These are phyloP conservation scores for Drosophila oshimai DNA, from an alignment of 1,140 invertebrate genomes.

Conservation along the genomic window DNA sequence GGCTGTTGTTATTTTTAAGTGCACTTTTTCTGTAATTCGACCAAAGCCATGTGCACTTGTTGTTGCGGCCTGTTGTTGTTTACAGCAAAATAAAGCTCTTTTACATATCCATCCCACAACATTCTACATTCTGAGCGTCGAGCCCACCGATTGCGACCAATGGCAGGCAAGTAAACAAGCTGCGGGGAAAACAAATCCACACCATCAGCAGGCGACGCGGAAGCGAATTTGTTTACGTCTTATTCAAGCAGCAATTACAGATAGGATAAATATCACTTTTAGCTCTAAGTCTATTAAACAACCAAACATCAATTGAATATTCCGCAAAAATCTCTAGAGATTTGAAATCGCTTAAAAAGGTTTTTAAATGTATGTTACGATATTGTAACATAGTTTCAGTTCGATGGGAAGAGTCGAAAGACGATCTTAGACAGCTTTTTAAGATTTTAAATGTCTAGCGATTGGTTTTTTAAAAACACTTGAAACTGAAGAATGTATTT, in stretches of 20 bases:
- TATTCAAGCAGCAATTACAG: slow-evolving; percentile 21
- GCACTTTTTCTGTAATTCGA: slow-evolving; percentile 22
- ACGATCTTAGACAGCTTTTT: too few relatives aligned
- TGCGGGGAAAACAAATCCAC: slow-evolving; percentile 22
- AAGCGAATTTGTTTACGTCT: slow-evolving; percentile 40
- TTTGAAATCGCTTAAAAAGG: not conserved
- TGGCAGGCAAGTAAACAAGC: slow-evolving; percentile 54
- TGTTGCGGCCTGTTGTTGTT: slow-evolving; percentile 40
- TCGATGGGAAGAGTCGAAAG: too few relatives aligned
- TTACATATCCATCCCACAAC: slow-evolving; percentile 29
- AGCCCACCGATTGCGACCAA: slow-evolving; percentile 63
- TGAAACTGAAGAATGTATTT: too few relatives aligned
- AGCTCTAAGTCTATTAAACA: not conserved
- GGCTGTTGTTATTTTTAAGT: slow-evolving; percentile 35
- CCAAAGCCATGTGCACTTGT: slow-evolving; percentile 29
- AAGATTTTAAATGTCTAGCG: too few relatives aligned
- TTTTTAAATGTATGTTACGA: too few relatives aligned
- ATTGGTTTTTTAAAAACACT: too few relatives aligned
- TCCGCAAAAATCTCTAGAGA: not conserved
- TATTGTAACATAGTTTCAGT: too few relatives aligned
- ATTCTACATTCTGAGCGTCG: slow-evolving; percentile 18
- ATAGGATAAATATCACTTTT: slow-evolving; percentile 1
- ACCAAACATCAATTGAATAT: too few relatives aligned
- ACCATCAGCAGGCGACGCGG: slow-evolving; percentile 29
- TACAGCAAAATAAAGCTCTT: slow-evolving; percentile 35